These are phyloP conservation scores for Anaspis maculata DNA, from an alignment of 2,888 invertebrate genomes.

Conservation along the genomic window DNA sequence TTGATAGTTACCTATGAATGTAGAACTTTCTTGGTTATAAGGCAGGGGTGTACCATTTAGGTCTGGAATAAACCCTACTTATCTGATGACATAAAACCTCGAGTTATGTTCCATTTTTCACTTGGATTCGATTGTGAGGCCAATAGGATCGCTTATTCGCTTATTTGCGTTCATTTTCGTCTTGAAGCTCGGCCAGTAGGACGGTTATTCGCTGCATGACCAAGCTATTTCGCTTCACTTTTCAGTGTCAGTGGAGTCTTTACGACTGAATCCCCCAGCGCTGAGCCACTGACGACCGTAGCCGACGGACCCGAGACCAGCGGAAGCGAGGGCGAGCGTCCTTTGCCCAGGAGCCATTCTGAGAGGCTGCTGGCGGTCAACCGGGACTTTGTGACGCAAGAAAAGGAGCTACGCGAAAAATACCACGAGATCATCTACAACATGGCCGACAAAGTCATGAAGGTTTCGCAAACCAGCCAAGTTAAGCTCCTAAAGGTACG, in stretches of 20 bases:
- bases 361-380: slow-evolving; percentile 55
- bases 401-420: slow-evolving; percentile 71
- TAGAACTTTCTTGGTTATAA: no score
- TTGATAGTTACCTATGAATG: no score
- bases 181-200: no score
- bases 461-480: slow-evolving; percentile 69
- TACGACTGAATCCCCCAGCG: slow-evolving; percentile 40
- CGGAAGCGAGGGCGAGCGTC: slow-evolving; percentile 43
- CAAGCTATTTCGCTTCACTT: no score
- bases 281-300: slow-evolving; percentile 38
- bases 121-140: no score
- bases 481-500: slow-evolving; percentile 64
- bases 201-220: no score
- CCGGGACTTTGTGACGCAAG: slow-evolving; percentile 60
- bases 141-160: no score
- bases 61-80: no score
- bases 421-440: slow-evolving; percentile 73
- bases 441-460: slow-evolving; percentile 73
- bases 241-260: slow-evolving; percentile 38
- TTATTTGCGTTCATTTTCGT: no score
- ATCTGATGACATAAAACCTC: no score
- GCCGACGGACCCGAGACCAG: slow-evolving; percentile 40
- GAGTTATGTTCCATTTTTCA: no score
- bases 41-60: no score
- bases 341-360: slow-evolving; percentile 54